Percentiles rank a stretch among this genome's conserved stretches.
These are phyloP conservation scores for Morpho deidamia DNA, from an alignment of 2,888 invertebrate genomes.

Conservation along the genomic window DNA sequence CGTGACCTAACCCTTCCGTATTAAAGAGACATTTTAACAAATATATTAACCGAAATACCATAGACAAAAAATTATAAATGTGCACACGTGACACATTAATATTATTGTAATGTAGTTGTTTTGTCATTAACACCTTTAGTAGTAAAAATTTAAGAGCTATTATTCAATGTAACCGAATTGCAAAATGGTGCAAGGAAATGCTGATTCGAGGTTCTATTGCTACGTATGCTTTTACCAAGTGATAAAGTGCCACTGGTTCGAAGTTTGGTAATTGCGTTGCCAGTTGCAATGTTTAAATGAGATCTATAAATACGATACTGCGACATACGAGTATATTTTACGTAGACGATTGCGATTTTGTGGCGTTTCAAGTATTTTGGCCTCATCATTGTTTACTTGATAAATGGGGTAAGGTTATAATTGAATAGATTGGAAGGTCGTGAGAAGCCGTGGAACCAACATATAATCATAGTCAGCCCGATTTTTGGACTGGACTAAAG, in stretches of 20 bases:
- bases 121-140: not conserved
- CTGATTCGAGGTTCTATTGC: constrained; percentile 2
- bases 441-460: too few species aligned
- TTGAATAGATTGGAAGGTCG: too few species aligned
- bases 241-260: constrained; percentile 3
- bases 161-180: not conserved
- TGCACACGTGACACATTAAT: constrained; percentile 4
- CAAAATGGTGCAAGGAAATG: not conserved
- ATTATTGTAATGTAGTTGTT: not conserved
- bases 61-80: not conserved
- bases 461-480: too few species aligned
- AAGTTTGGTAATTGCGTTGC: constrained; percentile 7
- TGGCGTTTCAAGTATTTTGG: too few species aligned
- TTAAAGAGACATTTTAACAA: too few species aligned
- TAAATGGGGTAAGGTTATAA: too few species aligned
- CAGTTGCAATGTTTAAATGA: constrained; percentile 1
- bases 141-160: not conserved
- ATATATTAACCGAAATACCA: too few species aligned
- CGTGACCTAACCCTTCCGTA: too few species aligned
- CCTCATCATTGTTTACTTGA: too few species aligned
- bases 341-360: too few species aligned
- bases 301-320: not conserved
- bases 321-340: not conserved
- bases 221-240: constrained; percentile 4
- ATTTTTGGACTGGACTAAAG: too few species aligned